These are phyloP conservation scores for Anthophora plumipes DNA, from an alignment of 2,888 invertebrate species.

Conservation along the genomic window DNA sequence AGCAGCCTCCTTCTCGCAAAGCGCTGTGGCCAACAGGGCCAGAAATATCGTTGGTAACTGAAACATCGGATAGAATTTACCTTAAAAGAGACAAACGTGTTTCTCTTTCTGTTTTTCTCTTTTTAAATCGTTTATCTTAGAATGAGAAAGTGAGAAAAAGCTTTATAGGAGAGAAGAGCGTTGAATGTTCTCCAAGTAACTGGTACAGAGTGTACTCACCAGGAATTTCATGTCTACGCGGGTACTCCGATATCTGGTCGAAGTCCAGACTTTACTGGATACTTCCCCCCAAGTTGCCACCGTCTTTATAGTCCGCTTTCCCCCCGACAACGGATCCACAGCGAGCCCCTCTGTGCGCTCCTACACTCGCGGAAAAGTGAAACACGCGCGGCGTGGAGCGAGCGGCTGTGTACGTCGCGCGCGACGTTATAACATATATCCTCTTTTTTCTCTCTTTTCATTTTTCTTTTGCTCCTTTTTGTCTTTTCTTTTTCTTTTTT, in stretches of 20 bases:
- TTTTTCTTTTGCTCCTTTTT: no score
- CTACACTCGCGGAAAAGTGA: slow-evolving; percentile 81
- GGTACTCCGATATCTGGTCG: slow-evolving; percentile 74
- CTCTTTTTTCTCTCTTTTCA: no score
- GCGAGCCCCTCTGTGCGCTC: slow-evolving; percentile 58
- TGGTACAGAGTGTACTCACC: slow-evolving; percentile 80
- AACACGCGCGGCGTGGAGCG: slow-evolving; percentile 73
- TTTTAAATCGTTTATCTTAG: no score
- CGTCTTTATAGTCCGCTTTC: slow-evolving; percentile 84
- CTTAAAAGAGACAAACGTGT: no score
- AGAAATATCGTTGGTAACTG: slow-evolving; percentile 74
- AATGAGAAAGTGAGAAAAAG: no score
- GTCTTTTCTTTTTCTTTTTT: slow-evolving; percentile 26
- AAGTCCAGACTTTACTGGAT: slow-evolving; percentile 83
- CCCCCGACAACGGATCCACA: slow-evolving; percentile 73
- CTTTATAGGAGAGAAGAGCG: no score
- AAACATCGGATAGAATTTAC: background rate
- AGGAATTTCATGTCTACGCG: slow-evolving; percentile 80
- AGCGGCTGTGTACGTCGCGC: slow-evolving; percentile 41
- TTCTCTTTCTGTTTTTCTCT: no score
- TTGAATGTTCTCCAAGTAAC: no score
- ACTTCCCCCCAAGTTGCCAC: slow-evolving; percentile 80
- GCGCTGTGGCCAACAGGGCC: slow-evolving; percentile 76
- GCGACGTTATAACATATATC: slow-evolving; percentile 61
- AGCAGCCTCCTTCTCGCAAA: slow-evolving; percentile 67